A percentile compares a stretch with the other conserved stretches of the same genome.
Conservation (phyloP, 92 coral and sea anemone species). For the Pocillopora meandrina region DNA sequence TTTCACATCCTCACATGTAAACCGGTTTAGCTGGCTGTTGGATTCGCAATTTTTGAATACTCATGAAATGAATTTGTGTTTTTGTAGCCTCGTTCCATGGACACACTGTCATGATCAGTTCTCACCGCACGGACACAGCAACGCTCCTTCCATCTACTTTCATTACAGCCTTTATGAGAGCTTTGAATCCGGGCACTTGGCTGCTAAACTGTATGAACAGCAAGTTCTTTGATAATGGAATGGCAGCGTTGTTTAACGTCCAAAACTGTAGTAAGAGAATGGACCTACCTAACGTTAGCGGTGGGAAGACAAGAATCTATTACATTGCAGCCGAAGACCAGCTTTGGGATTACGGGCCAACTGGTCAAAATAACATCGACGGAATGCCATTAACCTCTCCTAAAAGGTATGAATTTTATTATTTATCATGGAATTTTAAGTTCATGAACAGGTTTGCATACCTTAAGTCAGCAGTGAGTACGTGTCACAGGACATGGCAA, state of each 20-base stretch:
- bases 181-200: conserved; percentile 92
- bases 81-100: conserved; percentile 74
- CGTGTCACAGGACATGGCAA: no score
- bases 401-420: conserved; percentile 29
- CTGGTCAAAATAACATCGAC: conserved; percentile 59
- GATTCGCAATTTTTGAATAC: background rate
- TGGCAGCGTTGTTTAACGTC: conserved; percentile 74
- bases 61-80: background rate
- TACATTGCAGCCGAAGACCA: conserved; percentile 73
- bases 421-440: background rate
- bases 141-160: conserved; percentile 85
- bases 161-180: conserved; percentile 82
- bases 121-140: conserved; percentile 82
- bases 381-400: conserved; percentile 44
- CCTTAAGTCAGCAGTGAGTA: no score
- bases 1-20: no score
- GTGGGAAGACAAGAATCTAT: conserved; percentile 51
- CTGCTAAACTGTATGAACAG: conserved; percentile 83
- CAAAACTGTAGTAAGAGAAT: conserved; percentile 28
- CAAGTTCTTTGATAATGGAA: conserved; percentile 74
- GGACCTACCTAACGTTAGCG: conserved; percentile 25
- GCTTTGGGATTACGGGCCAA: conserved; percentile 77
- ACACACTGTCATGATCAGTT: conserved; percentile 61
- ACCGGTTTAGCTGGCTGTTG: no score
- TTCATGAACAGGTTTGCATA: no score